A percentile compares a stretch with the other conserved stretches of the same genome.
These are phyloP conservation scores for Turdus rufiventris DNA, from an alignment of 2,113 vertebrate species.

Conservation along the genomic window DNA sequence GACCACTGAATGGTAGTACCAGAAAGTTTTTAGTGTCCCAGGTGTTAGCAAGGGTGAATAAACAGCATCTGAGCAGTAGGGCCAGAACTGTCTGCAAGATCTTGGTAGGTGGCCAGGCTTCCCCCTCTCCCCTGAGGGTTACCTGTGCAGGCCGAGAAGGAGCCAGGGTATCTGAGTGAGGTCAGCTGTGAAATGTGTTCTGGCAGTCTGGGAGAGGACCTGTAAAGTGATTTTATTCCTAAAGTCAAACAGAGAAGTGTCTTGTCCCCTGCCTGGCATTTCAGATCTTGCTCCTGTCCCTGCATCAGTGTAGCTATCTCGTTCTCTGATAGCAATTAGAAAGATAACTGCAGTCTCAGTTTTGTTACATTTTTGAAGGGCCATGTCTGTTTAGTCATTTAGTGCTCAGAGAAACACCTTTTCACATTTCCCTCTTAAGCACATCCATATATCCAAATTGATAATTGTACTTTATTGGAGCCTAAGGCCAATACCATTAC, in stretches of 20 bases:
- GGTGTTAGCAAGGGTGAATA: background rate
- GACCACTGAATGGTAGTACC: background rate
- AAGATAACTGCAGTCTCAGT: background rate
- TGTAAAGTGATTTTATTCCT: background rate
- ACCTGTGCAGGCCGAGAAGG: background rate
- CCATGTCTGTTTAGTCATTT: background rate
- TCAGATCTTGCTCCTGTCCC: background rate
- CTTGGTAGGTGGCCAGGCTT: rapidly evolving
- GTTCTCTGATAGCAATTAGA: background rate
- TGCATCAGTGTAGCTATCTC: background rate
- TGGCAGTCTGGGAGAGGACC: background rate
- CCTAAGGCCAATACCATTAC: background rate
- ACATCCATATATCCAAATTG: background rate
- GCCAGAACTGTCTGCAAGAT: background rate
- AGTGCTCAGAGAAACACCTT: background rate
- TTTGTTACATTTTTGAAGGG: background rate
- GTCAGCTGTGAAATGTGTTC: background rate
- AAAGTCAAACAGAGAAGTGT: background rate
- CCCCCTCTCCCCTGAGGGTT: background rate
- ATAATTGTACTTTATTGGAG: background rate
- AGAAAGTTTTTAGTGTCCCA: background rate
- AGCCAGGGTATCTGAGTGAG: background rate
- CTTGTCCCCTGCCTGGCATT: background rate
- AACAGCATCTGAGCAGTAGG: background rate
- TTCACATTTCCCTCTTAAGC: background rate